These are phyloP conservation scores for Heteronetta atricapilla DNA, from an alignment of 2,113 vertebrate genomes.

Conservation along the genomic window DNA sequence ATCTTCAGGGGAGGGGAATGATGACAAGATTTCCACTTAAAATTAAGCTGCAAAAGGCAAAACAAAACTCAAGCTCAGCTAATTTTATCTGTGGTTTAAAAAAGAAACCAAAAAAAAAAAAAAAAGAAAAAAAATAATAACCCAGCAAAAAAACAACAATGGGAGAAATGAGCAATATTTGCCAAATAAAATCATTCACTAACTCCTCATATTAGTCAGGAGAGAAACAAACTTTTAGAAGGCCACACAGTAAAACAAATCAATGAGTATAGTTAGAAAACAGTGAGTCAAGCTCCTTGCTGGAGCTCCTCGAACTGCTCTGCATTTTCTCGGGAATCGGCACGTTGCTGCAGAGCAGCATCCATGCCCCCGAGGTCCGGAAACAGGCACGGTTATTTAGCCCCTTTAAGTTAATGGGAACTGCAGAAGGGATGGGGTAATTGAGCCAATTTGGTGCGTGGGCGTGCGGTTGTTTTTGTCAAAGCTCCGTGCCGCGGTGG, in stretches of 20 bases:
- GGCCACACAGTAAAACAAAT: neutral
- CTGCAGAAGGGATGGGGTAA: neutral
- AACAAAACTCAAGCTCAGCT: conserved; percentile 32
- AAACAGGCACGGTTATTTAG: accelerated
- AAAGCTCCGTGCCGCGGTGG: accelerated
- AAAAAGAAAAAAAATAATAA: neutral
- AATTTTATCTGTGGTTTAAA: conserved; percentile 48
- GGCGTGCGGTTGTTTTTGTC: neutral
- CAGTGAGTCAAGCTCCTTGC: neutral
- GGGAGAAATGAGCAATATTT: conserved; percentile 54
- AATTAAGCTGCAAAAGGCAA: conserved; percentile 33
- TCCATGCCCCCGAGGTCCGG: neutral
- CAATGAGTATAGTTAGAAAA: neutral
- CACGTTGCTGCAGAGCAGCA: neutral
- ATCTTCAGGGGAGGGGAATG: conserved; percentile 10
- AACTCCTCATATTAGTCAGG: conserved; percentile 13
- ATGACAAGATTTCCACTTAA: conserved; percentile 37
- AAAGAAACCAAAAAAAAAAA: neutral
- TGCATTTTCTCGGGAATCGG: neutral
- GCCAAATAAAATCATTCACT: conserved; percentile 41
- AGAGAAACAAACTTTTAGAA: conserved; percentile 18
- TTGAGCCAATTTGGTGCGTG: neutral
- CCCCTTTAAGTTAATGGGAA: neutral
- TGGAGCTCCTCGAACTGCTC: neutral
- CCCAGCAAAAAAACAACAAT: neutral